Percentiles rank a stretch among this genome's conserved stretches.
phyloP scores from a whole-genome alignment of 2,113 vertebrate species.

The Syngnathus floridae region DNA sequence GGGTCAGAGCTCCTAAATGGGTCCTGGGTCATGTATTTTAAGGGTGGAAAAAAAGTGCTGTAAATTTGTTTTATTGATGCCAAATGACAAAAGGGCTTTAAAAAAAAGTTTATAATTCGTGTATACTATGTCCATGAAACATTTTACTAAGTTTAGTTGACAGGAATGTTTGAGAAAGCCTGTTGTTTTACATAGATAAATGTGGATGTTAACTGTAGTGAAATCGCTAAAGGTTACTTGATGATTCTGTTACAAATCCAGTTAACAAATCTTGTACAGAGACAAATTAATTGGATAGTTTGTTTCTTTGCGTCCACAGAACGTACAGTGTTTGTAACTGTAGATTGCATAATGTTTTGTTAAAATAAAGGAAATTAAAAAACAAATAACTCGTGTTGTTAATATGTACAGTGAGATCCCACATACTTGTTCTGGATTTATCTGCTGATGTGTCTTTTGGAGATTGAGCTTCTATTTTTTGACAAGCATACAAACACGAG shows the following conservation, averaged over 20 bases:
- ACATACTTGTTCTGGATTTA: no score
- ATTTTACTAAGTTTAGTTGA: background rate
- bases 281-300: slow-evolving; percentile 27
- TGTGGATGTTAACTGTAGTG: slow-evolving; percentile 74
- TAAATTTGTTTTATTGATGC: background rate
- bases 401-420: no score
- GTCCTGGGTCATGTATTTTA: background rate
- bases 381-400: background rate
- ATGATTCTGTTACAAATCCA: slow-evolving; percentile 24
- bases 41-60: background rate
- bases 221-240: slow-evolving; percentile 57
- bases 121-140: background rate
- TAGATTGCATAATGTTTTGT: background rate
- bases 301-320: slow-evolving; percentile 28
- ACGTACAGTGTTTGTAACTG: background rate
- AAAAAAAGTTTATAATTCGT: background rate
- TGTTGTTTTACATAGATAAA: slow-evolving; percentile 60
- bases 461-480: no score
- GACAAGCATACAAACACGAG: no score
- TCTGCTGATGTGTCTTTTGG: no score
- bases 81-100: background rate
- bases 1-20: background rate
- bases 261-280: slow-evolving; percentile 19
- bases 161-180: background rate
- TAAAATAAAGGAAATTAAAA: background rate